Conservation (phyloP, 2,113 vertebrate genomes). For the Sprattus sprattus region DNA sequence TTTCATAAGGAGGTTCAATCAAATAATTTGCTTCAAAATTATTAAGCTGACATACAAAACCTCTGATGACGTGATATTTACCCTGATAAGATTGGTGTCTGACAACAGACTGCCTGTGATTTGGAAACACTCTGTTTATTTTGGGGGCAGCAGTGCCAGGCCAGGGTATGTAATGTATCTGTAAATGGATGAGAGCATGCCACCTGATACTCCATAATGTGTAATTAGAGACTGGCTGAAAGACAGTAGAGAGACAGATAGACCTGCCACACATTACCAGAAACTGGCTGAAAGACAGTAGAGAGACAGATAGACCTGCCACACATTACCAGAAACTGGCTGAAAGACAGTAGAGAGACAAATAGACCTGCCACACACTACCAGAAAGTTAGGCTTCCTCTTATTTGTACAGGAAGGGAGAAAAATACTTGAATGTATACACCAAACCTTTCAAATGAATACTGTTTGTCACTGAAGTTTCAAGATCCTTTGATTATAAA, state of each 20-base stretch:
- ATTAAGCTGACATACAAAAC: neutral
- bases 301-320: too few species aligned
- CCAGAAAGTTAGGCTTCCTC: neutral
- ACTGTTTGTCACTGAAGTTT: too few species aligned
- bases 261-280: too few species aligned
- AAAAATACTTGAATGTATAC: neutral
- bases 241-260: neutral
- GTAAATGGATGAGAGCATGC: neutral
- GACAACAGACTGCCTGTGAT: neutral
- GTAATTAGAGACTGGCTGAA: neutral
- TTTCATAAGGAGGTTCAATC: neutral
- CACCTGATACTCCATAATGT: neutral
- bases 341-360: too few species aligned
- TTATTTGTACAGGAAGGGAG: neutral
- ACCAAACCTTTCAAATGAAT: neutral
- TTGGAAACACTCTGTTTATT: slow-evolving; percentile 3
- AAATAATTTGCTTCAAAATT: neutral
- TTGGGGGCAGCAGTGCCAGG: neutral
- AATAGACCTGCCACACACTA: neutral
- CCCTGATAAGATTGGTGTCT: neutral
- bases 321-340: too few species aligned
- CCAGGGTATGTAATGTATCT: neutral
- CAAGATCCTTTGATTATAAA: too few species aligned
- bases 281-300: too few species aligned
- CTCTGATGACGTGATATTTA: neutral